Evolutionary conservation across 2,797 vertebrate genomes (phyloP), one percentile per base, ranked within the genome.

Genomic region (Oryzias sinensis): DNA sequence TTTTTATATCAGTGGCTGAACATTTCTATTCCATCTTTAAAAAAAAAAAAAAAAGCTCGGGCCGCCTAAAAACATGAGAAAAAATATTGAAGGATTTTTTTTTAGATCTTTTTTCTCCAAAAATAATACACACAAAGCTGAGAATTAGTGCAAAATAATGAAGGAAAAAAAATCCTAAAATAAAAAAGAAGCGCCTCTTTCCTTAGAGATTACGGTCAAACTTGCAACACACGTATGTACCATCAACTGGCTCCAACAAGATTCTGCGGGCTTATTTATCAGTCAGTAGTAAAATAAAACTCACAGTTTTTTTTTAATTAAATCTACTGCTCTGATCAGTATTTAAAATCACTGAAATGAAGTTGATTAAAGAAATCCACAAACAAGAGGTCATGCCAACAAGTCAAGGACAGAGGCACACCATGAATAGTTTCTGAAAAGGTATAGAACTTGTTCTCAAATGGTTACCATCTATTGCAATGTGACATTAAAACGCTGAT

Each of bases 1-100:
- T 77, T 77, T 49, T 58, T 59, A 80, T 44, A 75, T 56, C 63
- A 71, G 24, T 59, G 46, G 47, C 14, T 65, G 43, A 56, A 68
- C 44, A 50, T 59, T 47, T 43, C 2, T 51, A 60, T 53, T 65
- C 50, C 55, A 22, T 58, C 22, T 62, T 42, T 18, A 1, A 18
- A 18, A 18, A 58, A 56, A 53, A 62, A 59, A 57, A 54, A 4
- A 29, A 74, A 53, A 74, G 56, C 58, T 62, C 64, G 43, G 59
- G 56, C 66, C 33, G 11, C 9, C 53, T 49, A 54, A 66, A 48
- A 56, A 75, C 48, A 72, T 46, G 47, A 72, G 53, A 56, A 11
- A n/a, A 59, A 74, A 46, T 37, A 62, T 62, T 51, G 57, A 17
- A 63, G 53, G 43, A 0, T 47, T 37, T 66, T 54, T 0, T 47